Base-by-base conservation (phyloP, 2,888 invertebrate genomes). In the Carpatolechia fugitivella region DNA sequence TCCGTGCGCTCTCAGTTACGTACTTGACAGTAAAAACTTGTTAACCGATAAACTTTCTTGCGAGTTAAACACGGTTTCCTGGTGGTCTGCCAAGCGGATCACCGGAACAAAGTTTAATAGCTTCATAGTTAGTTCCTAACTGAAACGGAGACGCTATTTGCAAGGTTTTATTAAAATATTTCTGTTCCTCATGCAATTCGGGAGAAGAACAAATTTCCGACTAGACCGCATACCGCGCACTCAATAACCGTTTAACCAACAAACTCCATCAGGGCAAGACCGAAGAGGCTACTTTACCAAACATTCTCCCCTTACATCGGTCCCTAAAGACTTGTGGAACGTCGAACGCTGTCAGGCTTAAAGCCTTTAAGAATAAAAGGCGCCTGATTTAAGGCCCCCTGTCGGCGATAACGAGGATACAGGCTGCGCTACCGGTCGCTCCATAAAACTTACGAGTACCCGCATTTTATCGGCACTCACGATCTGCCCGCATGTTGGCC, bases 371-470 rank as follows among this genome's bases (percentile, higher is more conserved):
- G 82, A 81, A 85, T 80, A 83, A 78, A 82, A 79, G 76, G 75
- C 71, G 72, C 62, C 79, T 86, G 86, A 87, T 87, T 86, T 83
- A 85, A 77, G 73, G 80, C 80, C 76, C 74, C 79, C 70, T 68
- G 78, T 71, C 76, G 78, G 76, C 81, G 88, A 88, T 88, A 88
- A 85, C 84, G 80, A 77, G 79, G 73, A 79, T 81, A 78, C 83
- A 78, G 77, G 75, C 78, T 73, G 69, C 70, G 76, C 79, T 74
- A 79, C 78, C 75, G 79, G 75, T 72, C 77, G 73, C 76, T 76
- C 76, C 76, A 85, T 87, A 85, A 87, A 85, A 82, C 78, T 80
- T 75, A 68, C 75, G 74, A 81, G 80, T 81, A 82, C 78, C 80
- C 78, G 74, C 78, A 70, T 76, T 78, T 81, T 80, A 82, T 83